phyloP scores from a whole-genome alignment of 1,140 invertebrate species.

The Pseudomyrmex flavicornis region DNA sequence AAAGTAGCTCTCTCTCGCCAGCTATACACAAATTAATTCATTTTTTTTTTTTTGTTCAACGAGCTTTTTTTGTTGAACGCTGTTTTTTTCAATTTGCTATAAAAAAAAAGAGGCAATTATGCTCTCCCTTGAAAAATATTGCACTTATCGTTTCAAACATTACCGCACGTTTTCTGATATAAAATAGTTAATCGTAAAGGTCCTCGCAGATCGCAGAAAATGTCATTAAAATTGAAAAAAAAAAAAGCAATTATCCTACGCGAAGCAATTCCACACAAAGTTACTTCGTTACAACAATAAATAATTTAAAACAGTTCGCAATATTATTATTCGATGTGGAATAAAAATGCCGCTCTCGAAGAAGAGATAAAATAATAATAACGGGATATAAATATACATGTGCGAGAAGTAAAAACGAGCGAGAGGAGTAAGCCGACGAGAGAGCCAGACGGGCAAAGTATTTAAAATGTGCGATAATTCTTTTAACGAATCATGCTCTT shows the following conservation, averaged over 20 bases:
- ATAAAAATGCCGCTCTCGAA: not conserved
- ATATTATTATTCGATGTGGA: not conserved
- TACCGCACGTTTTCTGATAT: no score
- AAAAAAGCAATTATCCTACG: no score
- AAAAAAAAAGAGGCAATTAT: no score
- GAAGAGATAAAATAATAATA: slow-evolving; percentile 13
- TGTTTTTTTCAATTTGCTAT: not conserved
- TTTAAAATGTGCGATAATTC: slow-evolving; percentile 54
- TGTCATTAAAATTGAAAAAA: no score
- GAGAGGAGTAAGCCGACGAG: not conserved
- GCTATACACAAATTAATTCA: slow-evolving; percentile 11
- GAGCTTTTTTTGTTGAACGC: not conserved
- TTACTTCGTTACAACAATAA: not conserved
- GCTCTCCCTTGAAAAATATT: no score
- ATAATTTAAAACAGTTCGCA: slow-evolving; percentile 3
- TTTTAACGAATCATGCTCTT: slow-evolving; percentile 47
- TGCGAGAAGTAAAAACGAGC: not conserved
- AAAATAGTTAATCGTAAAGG: no score
- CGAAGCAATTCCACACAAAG: no score
- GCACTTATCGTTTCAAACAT: no score
- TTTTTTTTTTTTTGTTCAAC: not conserved
- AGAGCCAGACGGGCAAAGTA: slow-evolving; percentile 8
- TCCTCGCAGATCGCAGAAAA: no score
- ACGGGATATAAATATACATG: slow-evolving; percentile 30
- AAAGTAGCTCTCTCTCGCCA: slow-evolving; percentile 24